Evolutionary conservation across 64 coral and sea anemone genomes (phyloP), one percentile per base, ranked within the genome.

Genomic region (Hydrozoanthus tunicans): DNA sequence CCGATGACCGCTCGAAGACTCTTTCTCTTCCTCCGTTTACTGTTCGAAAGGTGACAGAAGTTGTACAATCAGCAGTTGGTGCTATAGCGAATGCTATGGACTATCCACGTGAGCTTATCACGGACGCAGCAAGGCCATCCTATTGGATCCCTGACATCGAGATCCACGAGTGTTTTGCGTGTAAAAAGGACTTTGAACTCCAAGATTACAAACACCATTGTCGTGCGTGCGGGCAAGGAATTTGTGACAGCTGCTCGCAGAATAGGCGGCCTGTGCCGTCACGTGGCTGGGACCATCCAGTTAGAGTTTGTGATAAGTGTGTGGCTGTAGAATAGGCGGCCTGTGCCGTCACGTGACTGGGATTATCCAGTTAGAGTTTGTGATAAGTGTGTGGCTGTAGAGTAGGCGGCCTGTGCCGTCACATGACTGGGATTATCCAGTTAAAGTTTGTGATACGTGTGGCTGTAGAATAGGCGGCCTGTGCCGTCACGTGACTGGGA

Each of bases 241-340:
- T 98, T 51, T 98, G 96, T 91, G 78, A 89, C 53, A 86, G 61
- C 8, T 98, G 96, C 63, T 98, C 96, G 55, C 68, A 86, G 43
- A 92, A 89, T 79, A 91, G 96, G 53, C 59, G 72, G 61, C 83
- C 96, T 92, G 96, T 98, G 71, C 93, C 96, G 32, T 94, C 93
- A 26, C 90, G 86, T 80, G 96, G 96, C 14, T 98, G 96, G 96
- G 96, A 98, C 72, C 96, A 98, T 15, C 96, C 96, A 53, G 96
- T 98, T 52, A 79, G 96, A 25, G 84, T 98, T 52, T 94, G 96
- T 91, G 96, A 98, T 53, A 94, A 92, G 10, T 98, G 96, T 17
- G 85, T 92, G 43, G 70, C 83, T 12, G 7, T 58, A 55, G 4
- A 75, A 65, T 43, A 64, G 10, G 43, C 27, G 64, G 64, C 64